Conservation (phyloP, 30 jellyfish, hydroid and myxozoan genomes). For the Turritopsis dohrnii region DNA sequence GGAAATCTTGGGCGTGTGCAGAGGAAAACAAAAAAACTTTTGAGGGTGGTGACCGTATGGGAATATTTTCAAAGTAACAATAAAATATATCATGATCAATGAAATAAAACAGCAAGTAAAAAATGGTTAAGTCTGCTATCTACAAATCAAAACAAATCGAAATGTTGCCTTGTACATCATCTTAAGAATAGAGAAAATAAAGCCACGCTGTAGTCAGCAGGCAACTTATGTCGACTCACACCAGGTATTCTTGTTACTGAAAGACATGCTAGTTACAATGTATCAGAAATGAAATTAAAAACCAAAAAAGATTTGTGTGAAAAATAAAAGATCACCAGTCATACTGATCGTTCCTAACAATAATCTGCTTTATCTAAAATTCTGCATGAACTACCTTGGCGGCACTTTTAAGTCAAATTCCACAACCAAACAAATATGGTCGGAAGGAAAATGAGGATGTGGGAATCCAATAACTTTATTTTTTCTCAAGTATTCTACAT, state of each 20-base stretch:
- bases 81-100: neutral
- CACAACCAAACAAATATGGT: slow-evolving; percentile 76
- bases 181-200: neutral
- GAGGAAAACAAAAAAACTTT: neutral
- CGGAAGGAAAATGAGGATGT: slow-evolving; percentile 97
- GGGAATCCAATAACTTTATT: slow-evolving; percentile 88
- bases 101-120: neutral
- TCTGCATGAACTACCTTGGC: slow-evolving; percentile 16
- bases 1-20: neutral
- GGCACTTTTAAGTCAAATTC: slow-evolving; percentile 67
- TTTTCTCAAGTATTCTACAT: slow-evolving; percentile 63
- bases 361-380: neutral
- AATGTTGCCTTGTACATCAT: neutral
- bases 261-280: too few relatives aligned
- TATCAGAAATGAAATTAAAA: neutral
- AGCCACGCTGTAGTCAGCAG: too few relatives aligned
- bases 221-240: too few relatives aligned
- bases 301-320: neutral
- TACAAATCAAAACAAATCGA: neutral
- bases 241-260: too few relatives aligned
- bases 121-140: neutral
- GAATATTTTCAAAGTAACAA: neutral
- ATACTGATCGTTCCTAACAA: neutral
- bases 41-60: neutral
- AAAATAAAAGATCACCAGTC: neutral